Base-by-base conservation (phyloP, 1,140 invertebrate genomes). In the Campoletis sonorensis region DNA sequence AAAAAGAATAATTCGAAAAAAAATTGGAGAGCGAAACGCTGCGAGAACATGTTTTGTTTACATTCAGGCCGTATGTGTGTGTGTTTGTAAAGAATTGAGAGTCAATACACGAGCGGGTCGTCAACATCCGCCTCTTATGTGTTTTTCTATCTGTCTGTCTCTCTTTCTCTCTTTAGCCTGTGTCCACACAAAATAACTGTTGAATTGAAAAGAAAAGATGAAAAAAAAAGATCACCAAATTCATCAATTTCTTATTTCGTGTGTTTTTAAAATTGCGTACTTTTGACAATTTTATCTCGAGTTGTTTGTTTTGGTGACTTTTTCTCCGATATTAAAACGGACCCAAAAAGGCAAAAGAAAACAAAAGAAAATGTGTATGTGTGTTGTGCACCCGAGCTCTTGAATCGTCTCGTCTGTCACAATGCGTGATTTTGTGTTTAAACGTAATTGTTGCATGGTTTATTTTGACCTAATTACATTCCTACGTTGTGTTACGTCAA, bases 401-500 rank as follows among this genome's bases (percentile, higher is more conserved):
- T 73, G 40, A 61, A 80, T 64, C 70, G 40, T 83, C 76, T 72
- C 71, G 51, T 54, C 40, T 79, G 67, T 81, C 80, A 76, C 82
- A 80, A 82, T 84, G 78, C 83, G 61, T 45, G 40, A 11, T 84
- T 78, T 77, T 86, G 81, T 83, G 80, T 84, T 84, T 80, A 84
- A 79, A 85, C 83, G 82, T 81, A 37, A 83, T 86, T 88, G 92
- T 93, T 93, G 92, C 93, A 93, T 93, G 93, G 92, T 93, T 93
- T 80, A 91, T 90, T 92, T 91, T 92, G 91, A 83, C 89, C 85
- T 92, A 90, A 88, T 89, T 82, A 45, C 40, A 90, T 90, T 91
- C 90, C 90, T 92, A 91, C 87, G 87, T 91, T 93, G 91, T 92
- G 89, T 92, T 89, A 89, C 90, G 91, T 92, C 89, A 88, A 87